Evolutionary conservation across 2,113 vertebrate genomes (phyloP), one percentile per base, ranked within the genome.

Genomic region (Gorsachius goisagi): DNA sequence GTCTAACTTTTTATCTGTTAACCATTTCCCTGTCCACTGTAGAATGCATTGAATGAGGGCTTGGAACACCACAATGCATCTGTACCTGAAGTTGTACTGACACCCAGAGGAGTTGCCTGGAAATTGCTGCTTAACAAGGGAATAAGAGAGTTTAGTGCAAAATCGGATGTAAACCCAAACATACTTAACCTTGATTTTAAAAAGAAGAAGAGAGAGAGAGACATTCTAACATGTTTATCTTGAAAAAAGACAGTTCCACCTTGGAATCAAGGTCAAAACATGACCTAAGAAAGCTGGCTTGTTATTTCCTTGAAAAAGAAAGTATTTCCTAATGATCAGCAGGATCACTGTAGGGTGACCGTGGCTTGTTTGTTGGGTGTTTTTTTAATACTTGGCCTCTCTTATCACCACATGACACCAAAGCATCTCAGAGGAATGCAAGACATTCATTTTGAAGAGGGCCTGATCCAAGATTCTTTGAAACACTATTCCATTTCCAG

Each of bases 91-190:
- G 91, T 64, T 56, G 82, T 86, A 92, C 95, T 97, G 98, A 98
- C 98, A 98, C 93, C 98, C 97, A 97, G 97, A 94, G 98, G 96
- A 87, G 8, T 2, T 87, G n/a, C 4, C 44, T 64, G 41, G 60
- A 67, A 96, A 98, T 63, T 89, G 66, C 92, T 85, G 49, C 50
- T 63, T 81, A 26, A 50, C 49, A 58, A 24, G 15, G 21, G 17
- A 86, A 27, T 15, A 52, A 28, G 44, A 41, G n/a, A 30, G n/a
- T 82, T 49, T 37, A 19, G 32, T 30, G 30, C 20, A 80, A 49
- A 55, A 89, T 56, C 55, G 22, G 33, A 19, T 22, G 49, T 33
- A 73, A 85, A 72, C 18, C 3, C 27, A 35, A 67, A 81, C 1
- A 2, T 8, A 11, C 9, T 49, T 50, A 45, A 41, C 3, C 1